Percentiles rank a stretch among this genome's conserved stretches.
Evolutionary conservation across 2,888 invertebrate species (phyloP).

Genomic region (Meteorus colon): DNA sequence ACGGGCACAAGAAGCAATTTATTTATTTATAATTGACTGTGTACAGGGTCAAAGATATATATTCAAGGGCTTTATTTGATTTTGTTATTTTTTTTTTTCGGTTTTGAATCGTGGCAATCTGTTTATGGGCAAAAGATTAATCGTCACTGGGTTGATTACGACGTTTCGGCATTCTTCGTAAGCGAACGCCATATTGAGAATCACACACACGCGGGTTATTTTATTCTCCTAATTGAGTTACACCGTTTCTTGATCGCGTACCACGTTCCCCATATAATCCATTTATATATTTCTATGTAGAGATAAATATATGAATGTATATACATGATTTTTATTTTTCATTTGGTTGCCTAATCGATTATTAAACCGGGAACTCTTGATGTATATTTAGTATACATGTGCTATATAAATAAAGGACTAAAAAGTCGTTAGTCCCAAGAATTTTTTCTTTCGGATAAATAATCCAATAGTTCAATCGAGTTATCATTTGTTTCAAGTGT

Average conservation of each 20-base stretch:
- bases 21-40: constrained; percentile 5
- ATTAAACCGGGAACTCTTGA: constrained; percentile 44
- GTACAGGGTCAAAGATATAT: background rate
- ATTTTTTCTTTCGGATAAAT: background rate
- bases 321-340: constrained; percentile 6
- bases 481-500: background rate
- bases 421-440: constrained; percentile 26
- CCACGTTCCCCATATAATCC: constrained; percentile 39
- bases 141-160: constrained; percentile 48
- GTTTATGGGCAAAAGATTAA: constrained; percentile 42
- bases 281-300: constrained; percentile 7
- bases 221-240: constrained; percentile 54
- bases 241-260: constrained; percentile 44
- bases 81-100: background rate
- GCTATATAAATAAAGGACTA: constrained; percentile 35
- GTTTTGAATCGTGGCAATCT: background rate
- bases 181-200: constrained; percentile 36
- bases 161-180: constrained; percentile 42
- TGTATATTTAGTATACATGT: background rate
- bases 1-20: constrained; percentile 19
- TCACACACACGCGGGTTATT: constrained; percentile 40
- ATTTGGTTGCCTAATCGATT: constrained; percentile 47
- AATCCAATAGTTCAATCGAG: background rate
- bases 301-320: background rate
- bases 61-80: background rate